Base-by-base conservation (phyloP, 2,797 vertebrate genomes). In the Rhinogobio ventralis region DNA sequence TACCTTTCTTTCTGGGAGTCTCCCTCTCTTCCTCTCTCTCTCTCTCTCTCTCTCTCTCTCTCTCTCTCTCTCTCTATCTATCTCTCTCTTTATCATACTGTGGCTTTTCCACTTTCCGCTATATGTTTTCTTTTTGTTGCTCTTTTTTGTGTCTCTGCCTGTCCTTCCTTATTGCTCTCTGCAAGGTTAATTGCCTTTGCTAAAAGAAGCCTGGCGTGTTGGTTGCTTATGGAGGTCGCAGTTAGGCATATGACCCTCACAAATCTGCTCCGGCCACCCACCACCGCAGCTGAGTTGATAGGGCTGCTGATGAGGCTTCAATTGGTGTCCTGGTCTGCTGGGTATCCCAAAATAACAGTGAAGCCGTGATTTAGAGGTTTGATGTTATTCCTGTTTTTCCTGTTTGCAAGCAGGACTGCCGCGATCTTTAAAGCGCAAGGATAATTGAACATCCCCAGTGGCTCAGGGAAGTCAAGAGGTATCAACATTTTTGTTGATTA, bases 161-260 rank as follows among this genome's bases (percentile, higher is more conserved):
- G 53, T 75, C 60, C 60, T 62, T 66, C 74, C 76, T 42, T 76
- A 36, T 68, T 64, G 5, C 39, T 30, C 64, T 68, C 68, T 79
- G 79, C 91, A 92, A 92, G 92, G 92, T 94, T 94, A 95, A 94
- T 93, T 93, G 91, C 90, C 90, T 90, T 89, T 90, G 90, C 90
- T 93, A 91, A 93, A 95, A 95, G 89, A 91, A 92, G 87, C 79
- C 67, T 83, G 81, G 88, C 77, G 73, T 71, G 74, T 87, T 86
- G 86, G 82, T 88, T 92, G 86, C 89, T 88, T 89, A 86, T 91
- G 91, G 86, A 93, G 92, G 92, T 92, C 92, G 87, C 86, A 79
- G 82, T 83, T 86, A 90, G 91, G 88, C 90, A 89, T 79, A 84
- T 90, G 92, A 89, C 87, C 88, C 86, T 89, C 89, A 90, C 90